phyloP scores from a whole-genome alignment of 2,797 vertebrate species.

The Natrix natrix region DNA sequence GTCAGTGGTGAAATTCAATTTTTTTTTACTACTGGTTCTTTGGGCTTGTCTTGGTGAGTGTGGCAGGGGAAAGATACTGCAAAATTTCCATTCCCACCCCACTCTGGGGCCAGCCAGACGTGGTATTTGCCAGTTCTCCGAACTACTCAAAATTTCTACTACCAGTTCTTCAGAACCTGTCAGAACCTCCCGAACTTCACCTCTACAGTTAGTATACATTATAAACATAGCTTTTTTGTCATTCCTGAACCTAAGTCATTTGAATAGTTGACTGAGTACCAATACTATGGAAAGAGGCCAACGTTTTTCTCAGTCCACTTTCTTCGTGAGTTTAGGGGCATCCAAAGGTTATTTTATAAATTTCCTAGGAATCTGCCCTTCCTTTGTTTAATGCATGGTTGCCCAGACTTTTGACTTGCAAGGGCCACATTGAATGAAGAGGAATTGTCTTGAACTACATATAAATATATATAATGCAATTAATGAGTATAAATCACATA shows the following conservation, averaged over 20 bases:
- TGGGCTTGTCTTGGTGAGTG: too few species aligned
- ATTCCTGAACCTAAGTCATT: neutral
- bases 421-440: neutral
- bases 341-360: neutral
- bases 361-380: neutral
- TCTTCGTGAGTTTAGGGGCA: neutral
- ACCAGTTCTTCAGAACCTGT: too few species aligned
- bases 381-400: conserved; percentile 14
- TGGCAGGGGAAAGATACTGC: too few species aligned
- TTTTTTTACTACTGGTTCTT: too few species aligned
- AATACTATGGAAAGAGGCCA: neutral
- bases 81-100: too few species aligned
- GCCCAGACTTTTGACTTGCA: neutral
- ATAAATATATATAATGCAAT: neutral
- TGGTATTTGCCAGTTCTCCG: too few species aligned
- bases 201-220: neutral
- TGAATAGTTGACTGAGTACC: neutral
- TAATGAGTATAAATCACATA: neutral
- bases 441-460: neutral
- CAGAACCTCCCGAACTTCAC: too few species aligned
- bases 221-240: neutral
- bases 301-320: neutral
- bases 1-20: neutral
- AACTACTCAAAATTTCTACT: too few species aligned
- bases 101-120: too few species aligned